A percentile compares a stretch with the other conserved stretches of the same genome.
phyloP scores from a whole-genome alignment of 2,888 invertebrate species.

The Meghimatium bilineatum region DNA sequence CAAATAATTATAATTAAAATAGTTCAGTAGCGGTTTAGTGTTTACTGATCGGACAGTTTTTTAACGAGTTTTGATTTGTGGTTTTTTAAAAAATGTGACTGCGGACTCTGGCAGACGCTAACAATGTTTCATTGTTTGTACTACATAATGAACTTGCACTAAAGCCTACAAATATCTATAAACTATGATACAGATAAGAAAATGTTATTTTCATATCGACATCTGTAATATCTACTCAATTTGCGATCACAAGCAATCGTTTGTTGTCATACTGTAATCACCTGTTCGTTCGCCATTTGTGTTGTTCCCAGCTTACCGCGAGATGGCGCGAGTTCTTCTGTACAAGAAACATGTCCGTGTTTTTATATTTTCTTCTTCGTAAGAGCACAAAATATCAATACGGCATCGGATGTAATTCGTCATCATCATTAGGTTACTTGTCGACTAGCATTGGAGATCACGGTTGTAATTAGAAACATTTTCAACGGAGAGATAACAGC shows the following conservation, averaged over 20 bases:
- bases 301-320: slow-evolving; percentile 59
- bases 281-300: slow-evolving; percentile 76
- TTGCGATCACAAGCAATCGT: background rate
- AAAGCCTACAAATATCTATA: background rate
- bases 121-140: no score
- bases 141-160: background rate
- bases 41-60: no score
- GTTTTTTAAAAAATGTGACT: no score
- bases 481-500: no score
- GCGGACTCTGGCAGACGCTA: no score
- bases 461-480: no score
- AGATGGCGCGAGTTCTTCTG: slow-evolving; percentile 44
- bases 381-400: background rate
- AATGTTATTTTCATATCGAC: background rate
- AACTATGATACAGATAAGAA: background rate
- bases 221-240: background rate
- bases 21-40: no score
- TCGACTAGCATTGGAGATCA: no score
- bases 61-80: no score
- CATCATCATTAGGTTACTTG: no score
- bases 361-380: background rate
- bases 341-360: background rate
- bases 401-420: background rate
- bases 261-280: slow-evolving; percentile 53
- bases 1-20: no score